Evolutionary conservation across 2,797 vertebrate species (phyloP).

Genomic region (Rhynchotus rufescens): DNA sequence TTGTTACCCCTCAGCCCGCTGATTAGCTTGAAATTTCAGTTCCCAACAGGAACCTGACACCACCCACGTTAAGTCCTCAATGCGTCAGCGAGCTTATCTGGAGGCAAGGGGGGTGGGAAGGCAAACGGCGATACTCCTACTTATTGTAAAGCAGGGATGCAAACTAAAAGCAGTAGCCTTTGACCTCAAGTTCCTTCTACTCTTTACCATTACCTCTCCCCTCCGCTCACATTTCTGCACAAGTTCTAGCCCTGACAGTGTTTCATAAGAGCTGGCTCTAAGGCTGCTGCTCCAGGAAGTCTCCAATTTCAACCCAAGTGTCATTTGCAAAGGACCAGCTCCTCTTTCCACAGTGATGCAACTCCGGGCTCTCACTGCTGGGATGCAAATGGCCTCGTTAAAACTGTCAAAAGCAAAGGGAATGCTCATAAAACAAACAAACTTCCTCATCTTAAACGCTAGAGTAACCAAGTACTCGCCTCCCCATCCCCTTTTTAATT

Average conservation of each 20-base stretch:
- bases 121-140: constrained; percentile 46
- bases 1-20: not conserved
- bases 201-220: not conserved
- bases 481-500: not conserved
- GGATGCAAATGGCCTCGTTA: not conserved
- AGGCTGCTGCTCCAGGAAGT: not conserved
- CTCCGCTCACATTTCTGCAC: not conserved
- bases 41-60: constrained; percentile 84
- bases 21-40: constrained; percentile 74
- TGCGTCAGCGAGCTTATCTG: constrained; percentile 82
- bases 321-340: not conserved
- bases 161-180: no score
- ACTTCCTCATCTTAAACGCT: not conserved
- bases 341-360: not conserved
- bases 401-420: not conserved
- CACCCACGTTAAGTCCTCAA: constrained; percentile 73
- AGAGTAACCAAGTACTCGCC: not conserved
- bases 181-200: not conserved
- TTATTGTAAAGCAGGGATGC: not conserved
- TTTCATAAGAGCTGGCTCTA: not conserved
- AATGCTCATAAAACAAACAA: not conserved
- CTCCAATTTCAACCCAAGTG: not conserved
- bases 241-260: not conserved
- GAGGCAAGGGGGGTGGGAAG: constrained; percentile 27
- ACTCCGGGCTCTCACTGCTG: not conserved